Conservation (phyloP, 2,888 invertebrate species). For the Drosophila macrospina region DNA sequence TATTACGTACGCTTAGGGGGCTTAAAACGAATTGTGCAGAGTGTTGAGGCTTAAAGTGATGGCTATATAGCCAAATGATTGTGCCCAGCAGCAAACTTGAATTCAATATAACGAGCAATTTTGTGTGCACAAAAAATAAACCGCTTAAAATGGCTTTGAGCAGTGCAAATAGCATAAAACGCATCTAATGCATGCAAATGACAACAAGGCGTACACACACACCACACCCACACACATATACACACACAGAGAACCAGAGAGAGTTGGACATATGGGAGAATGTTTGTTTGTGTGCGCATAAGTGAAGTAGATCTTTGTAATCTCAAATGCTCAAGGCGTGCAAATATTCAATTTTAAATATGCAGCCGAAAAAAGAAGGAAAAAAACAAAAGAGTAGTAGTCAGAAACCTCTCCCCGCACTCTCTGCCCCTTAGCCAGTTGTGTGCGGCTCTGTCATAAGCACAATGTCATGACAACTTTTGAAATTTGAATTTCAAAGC, state of each 20-base stretch:
- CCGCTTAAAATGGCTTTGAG: constrained; percentile 78
- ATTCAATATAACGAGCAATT: constrained; percentile 49
- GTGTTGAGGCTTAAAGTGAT: constrained; percentile 29
- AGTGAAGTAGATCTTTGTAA: constrained; percentile 76
- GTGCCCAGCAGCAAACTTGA: constrained; percentile 44
- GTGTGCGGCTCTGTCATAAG: constrained; percentile 68
- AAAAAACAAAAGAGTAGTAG: constrained; percentile 26
- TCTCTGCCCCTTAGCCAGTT: neutral
- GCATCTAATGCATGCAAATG: constrained; percentile 76
- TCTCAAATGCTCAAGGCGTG: constrained; percentile 79
- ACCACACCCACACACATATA: constrained; percentile 23
- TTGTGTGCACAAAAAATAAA: constrained; percentile 63
- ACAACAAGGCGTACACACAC: constrained; percentile 60
- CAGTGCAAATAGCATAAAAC: constrained; percentile 73
- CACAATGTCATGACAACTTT: constrained; percentile 83
- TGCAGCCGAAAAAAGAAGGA: constrained; percentile 56
- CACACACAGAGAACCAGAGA: neutral
- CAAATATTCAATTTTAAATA: constrained; percentile 80
- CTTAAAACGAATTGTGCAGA: constrained; percentile 4
- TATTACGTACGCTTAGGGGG: neutral
- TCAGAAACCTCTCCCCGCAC: neutral
- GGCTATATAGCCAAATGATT: no score
- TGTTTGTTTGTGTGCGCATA: constrained; percentile 59
- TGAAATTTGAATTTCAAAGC: constrained; percentile 82
- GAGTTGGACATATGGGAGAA: constrained; percentile 6